Percentiles rank a stretch among this genome's conserved stretches.
phyloP scores from a whole-genome alignment of 1,140 invertebrate species.

The Zeugodacus cucurbitae region DNA sequence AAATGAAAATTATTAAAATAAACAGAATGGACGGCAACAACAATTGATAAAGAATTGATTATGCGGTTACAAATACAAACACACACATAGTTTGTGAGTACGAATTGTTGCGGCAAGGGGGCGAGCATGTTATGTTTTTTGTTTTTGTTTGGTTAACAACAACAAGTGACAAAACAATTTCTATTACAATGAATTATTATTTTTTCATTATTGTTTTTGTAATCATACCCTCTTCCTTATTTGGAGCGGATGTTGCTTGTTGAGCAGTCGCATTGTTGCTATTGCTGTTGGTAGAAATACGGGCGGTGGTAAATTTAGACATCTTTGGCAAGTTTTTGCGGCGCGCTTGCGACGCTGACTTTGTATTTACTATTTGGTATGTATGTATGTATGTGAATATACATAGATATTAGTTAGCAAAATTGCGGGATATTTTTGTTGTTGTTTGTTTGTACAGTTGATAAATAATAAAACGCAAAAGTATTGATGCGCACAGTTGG shows the following conservation, averaged over 20 bases:
- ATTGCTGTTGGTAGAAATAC: neutral
- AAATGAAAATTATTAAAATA: neutral
- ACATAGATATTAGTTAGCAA: too few species aligned
- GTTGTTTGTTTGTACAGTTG: neutral
- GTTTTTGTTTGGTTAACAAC: neutral
- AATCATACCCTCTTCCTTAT: slow-evolving; percentile 10
- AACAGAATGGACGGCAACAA: neutral
- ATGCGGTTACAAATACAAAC: neutral
- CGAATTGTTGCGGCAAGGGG: neutral
- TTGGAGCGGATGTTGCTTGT: neutral
- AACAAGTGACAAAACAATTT: neutral
- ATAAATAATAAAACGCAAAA: neutral
- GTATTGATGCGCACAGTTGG: neutral
- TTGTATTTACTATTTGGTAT: neutral
- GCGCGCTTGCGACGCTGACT: slow-evolving; percentile 5
- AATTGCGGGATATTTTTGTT: neutral
- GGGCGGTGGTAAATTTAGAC: neutral
- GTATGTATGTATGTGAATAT: too few species aligned
- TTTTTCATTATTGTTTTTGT: neutral
- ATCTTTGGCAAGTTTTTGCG: slow-evolving; percentile 20
- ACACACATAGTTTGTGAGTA: neutral
- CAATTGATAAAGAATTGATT: neutral
- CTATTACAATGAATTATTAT: neutral
- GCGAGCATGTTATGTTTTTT: neutral
- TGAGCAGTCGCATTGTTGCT: neutral